phyloP scores from a whole-genome alignment of 2,797 vertebrate genomes.

The Gambelia wislizenii region DNA sequence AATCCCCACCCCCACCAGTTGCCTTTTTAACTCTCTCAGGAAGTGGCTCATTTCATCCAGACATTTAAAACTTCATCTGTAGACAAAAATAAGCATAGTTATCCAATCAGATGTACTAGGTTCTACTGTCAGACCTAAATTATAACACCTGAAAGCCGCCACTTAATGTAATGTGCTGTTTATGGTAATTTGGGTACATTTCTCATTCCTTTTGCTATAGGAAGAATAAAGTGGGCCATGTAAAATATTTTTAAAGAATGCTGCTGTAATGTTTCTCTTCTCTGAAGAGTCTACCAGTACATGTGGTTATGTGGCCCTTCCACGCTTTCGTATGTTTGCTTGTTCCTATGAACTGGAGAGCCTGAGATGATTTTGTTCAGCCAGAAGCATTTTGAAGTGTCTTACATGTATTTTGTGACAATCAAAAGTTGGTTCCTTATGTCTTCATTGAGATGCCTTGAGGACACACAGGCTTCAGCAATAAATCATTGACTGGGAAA shows the following conservation, averaged over 20 bases:
- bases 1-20: not conserved
- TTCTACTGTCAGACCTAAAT: not conserved
- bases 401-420: not conserved
- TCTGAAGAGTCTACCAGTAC: not conserved
- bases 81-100: constrained; percentile 4
- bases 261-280: not conserved
- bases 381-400: not conserved
- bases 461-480: not conserved
- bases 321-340: not conserved
- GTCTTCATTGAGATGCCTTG: not conserved
- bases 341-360: not conserved
- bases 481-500: not conserved
- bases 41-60: constrained; percentile 20
- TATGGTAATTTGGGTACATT: not conserved
- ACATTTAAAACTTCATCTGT: constrained; percentile 5
- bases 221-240: not conserved
- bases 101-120: not conserved
- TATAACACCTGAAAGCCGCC: not conserved
- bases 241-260: not conserved
- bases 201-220: not conserved
- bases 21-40: not conserved
- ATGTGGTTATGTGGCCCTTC: not conserved
- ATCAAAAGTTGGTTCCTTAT: not conserved
- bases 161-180: not conserved
- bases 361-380: not conserved